Conservation (phyloP, 2,113 vertebrate species). For the Paratilapia polleni region DNA sequence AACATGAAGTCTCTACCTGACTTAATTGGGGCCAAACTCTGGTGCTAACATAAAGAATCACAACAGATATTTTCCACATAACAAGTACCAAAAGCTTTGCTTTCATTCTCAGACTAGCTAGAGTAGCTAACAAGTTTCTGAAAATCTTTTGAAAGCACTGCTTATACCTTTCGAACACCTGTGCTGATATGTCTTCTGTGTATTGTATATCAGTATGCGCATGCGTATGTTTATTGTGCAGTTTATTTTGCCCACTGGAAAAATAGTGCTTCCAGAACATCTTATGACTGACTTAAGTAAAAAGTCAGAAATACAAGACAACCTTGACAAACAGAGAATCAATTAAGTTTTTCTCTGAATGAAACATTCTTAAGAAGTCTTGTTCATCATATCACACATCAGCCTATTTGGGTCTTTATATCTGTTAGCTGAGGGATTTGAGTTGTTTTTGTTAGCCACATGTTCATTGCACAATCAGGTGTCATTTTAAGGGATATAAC, state of each 20-base stretch:
- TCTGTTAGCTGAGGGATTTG: too few relatives aligned
- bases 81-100: neutral
- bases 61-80: conserved; percentile 6
- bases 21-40: conserved; percentile 34
- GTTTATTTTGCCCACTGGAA: neutral
- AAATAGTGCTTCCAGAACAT: neutral
- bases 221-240: accelerated
- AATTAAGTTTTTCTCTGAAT: neutral
- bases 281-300: neutral
- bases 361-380: neutral
- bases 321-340: neutral
- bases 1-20: conserved; percentile 11
- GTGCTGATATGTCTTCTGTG: neutral
- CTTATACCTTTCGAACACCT: neutral
- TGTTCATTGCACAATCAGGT: neutral
- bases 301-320: neutral
- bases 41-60: neutral
- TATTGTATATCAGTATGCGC: neutral
- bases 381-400: neutral
- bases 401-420: too few relatives aligned
- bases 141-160: neutral
- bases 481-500: neutral
- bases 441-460: neutral
- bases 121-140: neutral
- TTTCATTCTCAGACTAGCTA: conserved; percentile 40